phyloP scores from a whole-genome alignment of 2,113 vertebrate species.

The Turnix velox region DNA sequence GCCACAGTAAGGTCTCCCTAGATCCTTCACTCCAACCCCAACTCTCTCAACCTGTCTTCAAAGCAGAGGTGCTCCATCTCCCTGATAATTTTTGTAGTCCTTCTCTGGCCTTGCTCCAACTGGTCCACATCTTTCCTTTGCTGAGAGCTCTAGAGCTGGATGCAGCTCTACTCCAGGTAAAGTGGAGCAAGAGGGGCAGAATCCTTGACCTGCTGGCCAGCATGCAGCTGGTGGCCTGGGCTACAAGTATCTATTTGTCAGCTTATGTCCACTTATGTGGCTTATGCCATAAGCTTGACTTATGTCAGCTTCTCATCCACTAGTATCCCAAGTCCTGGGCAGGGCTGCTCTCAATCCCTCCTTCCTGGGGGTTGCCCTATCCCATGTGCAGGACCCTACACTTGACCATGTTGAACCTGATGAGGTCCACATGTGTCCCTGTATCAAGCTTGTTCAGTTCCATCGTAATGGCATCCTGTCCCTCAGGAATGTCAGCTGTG shows the following conservation, averaged over 20 bases:
- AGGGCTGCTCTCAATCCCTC: neutral
- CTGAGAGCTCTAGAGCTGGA: neutral
- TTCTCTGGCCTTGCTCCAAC: neutral
- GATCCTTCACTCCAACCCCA: neutral
- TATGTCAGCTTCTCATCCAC: neutral
- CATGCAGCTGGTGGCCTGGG: neutral
- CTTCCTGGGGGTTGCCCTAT: rapidly evolving
- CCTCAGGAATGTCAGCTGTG: rapidly evolving
- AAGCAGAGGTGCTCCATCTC: neutral
- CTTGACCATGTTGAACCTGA: neutral
- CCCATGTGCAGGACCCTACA: neutral
- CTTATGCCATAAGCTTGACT: no score
- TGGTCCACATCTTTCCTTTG: neutral
- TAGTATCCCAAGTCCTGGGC: no score
- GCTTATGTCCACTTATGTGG: no score
- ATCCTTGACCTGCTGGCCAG: neutral
- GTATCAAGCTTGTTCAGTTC: neutral
- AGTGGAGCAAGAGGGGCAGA: neutral
- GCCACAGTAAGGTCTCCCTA: rapidly evolving
- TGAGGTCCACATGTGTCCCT: neutral
- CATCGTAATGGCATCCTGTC: rapidly evolving
- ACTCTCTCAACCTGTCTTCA: neutral
- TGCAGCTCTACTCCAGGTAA: neutral
- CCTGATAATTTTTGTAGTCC: neutral
- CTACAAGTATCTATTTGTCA: rapidly evolving